A percentile compares a stretch with the other conserved stretches of the same genome.
These are phyloP conservation scores for Phymatocera aterrima DNA, from an alignment of 2,888 invertebrate species.

Conservation along the genomic window DNA sequence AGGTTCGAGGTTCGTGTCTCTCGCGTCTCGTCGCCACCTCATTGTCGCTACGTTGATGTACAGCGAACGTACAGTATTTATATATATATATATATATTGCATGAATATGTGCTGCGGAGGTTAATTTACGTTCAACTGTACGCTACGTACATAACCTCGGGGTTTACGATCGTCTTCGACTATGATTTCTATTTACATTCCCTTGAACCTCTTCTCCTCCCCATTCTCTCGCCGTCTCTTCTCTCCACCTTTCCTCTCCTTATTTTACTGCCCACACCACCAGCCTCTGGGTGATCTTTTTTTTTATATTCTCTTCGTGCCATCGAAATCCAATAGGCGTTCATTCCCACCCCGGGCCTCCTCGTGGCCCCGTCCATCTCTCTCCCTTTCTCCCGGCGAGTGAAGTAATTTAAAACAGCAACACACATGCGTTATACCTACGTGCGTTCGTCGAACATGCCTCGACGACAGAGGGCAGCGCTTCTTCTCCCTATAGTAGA, in stretches of 20 bases:
- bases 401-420: too few relatives aligned
- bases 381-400: too few relatives aligned
- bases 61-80: background rate
- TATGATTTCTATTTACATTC: constrained; percentile 60
- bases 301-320: background rate
- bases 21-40: constrained; percentile 49
- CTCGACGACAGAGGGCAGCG: too few relatives aligned
- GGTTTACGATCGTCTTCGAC: constrained; percentile 52
- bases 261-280: background rate
- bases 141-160: too few relatives aligned
- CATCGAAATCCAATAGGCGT: too few relatives aligned
- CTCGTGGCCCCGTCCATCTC: too few relatives aligned
- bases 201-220: background rate
- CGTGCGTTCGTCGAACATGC: too few relatives aligned
- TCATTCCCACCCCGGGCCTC: too few relatives aligned
- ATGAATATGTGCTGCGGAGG: constrained; percentile 23
- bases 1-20: background rate
- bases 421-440: too few relatives aligned
- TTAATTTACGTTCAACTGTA: constrained; percentile 54
- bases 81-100: constrained; percentile 47
- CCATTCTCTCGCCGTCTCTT: background rate
- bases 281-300: background rate
- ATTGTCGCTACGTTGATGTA: constrained; percentile 50
- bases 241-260: background rate
- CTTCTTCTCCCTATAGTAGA: background rate